A percentile compares a stretch with the other conserved stretches of the same genome.
Evolutionary conservation across 2,888 invertebrate genomes (phyloP).

Genomic region (Coenonympha glycerion): DNA sequence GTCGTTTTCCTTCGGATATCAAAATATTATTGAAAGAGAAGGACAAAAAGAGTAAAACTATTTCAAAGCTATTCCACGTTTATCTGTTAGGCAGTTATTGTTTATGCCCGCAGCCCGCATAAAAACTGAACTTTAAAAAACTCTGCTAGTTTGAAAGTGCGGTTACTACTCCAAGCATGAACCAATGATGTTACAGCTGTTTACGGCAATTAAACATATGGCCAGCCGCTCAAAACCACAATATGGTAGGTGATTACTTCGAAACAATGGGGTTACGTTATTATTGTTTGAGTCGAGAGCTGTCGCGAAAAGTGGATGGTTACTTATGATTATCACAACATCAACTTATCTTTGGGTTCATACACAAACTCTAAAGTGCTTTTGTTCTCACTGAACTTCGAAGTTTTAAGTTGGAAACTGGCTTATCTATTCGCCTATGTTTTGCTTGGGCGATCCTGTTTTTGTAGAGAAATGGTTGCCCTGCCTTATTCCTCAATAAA

Average conservation of each 20-base stretch:
- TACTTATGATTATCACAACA: conserved; percentile 4
- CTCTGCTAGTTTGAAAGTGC: not conserved
- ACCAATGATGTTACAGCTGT: conserved; percentile 5
- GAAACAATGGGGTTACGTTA: conserved; percentile 13
- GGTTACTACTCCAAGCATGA: too few relatives aligned
- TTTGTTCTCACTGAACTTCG: not conserved
- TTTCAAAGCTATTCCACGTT: too few relatives aligned
- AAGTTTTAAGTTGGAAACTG: not conserved
- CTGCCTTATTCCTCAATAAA: not conserved
- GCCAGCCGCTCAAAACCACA: conserved; percentile 7
- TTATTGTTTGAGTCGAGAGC: conserved; percentile 9
- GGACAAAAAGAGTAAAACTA: too few relatives aligned
- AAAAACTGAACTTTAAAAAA: not conserved
- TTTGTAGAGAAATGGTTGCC: not conserved
- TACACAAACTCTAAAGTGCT: not conserved
- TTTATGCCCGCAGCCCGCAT: not conserved
- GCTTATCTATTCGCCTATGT: too few relatives aligned
- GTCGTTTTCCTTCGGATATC: too few relatives aligned
- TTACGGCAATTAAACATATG: conserved; percentile 25
- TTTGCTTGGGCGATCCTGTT: too few relatives aligned
- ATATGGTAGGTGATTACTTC: conserved; percentile 11
- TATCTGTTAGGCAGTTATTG: too few relatives aligned
- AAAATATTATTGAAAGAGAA: too few relatives aligned
- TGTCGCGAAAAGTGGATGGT: not conserved
- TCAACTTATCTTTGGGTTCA: not conserved